Evolutionary conservation across 2,888 invertebrate species (phyloP).

Genomic region (Digitonthophagus gazella): DNA sequence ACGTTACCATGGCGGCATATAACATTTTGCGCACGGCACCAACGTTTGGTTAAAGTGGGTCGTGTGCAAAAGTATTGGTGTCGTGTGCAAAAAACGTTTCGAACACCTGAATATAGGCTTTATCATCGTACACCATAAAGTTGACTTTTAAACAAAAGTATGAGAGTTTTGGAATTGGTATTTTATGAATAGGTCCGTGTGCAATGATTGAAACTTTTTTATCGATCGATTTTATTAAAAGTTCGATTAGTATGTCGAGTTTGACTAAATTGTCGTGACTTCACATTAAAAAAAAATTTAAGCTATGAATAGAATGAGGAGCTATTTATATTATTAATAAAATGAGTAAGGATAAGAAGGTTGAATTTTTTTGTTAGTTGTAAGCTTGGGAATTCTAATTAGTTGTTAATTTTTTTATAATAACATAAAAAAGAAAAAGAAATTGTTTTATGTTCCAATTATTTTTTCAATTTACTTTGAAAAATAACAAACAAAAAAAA

Average conservation of each 20-base stretch:
- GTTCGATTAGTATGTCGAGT: not conserved
- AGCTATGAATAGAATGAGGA: too few relatives aligned
- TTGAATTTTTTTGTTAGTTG: too few relatives aligned
- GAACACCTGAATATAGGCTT: conserved; percentile 1
- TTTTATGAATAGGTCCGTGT: conserved; percentile 21
- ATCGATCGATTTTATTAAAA: conserved; percentile 7
- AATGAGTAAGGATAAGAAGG: too few relatives aligned
- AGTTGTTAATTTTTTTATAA: too few relatives aligned
- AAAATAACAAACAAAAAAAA: too few relatives aligned
- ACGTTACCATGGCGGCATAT: conserved; percentile 26
- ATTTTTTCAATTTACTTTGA: too few relatives aligned
- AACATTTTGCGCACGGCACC: conserved; percentile 30
- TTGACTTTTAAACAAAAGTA: conserved; percentile 10
- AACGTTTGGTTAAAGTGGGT: conserved; percentile 15
- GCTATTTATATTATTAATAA: too few relatives aligned
- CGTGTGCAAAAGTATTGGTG: conserved; percentile 15
- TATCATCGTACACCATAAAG: conserved; percentile 7
- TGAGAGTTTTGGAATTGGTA: conserved; percentile 6
- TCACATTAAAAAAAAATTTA: too few relatives aligned
- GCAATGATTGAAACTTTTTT: conserved; percentile 18
- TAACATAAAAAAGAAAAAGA: too few relatives aligned
- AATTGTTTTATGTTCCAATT: too few relatives aligned
- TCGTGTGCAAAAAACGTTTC: conserved; percentile 27
- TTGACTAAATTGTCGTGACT: too few relatives aligned
- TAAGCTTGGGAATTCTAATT: too few relatives aligned